Evolutionary conservation across 2,113 vertebrate genomes (phyloP).

Genomic region (Amblyopsis rosae): DNA sequence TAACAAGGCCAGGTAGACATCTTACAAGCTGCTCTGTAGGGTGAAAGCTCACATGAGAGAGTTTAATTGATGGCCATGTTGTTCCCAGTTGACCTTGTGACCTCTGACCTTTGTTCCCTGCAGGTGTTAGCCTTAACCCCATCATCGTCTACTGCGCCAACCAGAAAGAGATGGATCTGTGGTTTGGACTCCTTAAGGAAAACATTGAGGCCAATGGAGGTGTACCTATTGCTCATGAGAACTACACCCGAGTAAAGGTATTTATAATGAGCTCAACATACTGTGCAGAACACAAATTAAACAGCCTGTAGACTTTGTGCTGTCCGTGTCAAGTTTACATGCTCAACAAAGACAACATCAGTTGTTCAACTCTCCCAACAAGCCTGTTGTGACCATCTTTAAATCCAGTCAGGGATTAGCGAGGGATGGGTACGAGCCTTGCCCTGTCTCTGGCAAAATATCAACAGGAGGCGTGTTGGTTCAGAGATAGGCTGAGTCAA

Average conservation of each 20-base stretch:
- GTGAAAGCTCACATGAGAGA: background rate
- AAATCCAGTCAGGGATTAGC: constrained; percentile 26
- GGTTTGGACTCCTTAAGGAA: constrained; percentile 90
- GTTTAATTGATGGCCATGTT: background rate
- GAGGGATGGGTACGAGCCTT: constrained; percentile 13
- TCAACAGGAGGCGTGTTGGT: constrained; percentile 45
- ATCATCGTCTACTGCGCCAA: constrained; percentile 87
- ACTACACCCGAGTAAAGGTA: constrained; percentile 73
- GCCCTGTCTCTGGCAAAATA: constrained; percentile 11
- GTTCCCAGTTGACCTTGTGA: constrained; percentile 44
- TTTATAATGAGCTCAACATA: background rate
- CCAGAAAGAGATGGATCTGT: constrained; percentile 83
- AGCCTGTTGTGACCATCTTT: constrained; percentile 9
- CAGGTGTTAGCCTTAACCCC: constrained; percentile 89
- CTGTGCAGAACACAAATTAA: background rate
- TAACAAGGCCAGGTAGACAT: too few relatives aligned
- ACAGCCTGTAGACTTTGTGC: too few relatives aligned
- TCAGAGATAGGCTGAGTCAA: constrained; percentile 53
- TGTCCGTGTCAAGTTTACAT: background rate
- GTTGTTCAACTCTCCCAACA: constrained; percentile 14
- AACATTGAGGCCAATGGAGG: constrained; percentile 85
- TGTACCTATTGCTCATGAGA: constrained; percentile 50
- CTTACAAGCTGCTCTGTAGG: too few relatives aligned
- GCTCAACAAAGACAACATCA: background rate
- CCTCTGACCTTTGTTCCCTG: constrained; percentile 25